These are phyloP conservation scores for Centruroides sculpturatus DNA, from an alignment of 1,140 invertebrate species.

Conservation along the genomic window DNA sequence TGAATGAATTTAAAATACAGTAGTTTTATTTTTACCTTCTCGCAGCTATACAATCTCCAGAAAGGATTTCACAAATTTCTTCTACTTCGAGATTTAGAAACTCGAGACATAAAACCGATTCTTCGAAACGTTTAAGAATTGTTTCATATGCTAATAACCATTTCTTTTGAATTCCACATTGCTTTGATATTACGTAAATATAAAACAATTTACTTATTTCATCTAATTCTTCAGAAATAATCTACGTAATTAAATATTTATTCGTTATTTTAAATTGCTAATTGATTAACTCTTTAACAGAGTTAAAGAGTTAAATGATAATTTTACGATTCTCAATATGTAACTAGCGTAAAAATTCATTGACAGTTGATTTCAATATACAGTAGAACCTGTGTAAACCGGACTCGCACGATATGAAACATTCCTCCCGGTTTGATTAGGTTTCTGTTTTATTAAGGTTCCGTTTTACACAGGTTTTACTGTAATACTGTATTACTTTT, in stretches of 20 bases:
- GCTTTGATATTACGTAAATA: conserved; percentile 2
- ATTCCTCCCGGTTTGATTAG: no score
- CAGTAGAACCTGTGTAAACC: no score
- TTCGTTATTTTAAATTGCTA: no score
- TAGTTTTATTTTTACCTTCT: conserved; percentile 5
- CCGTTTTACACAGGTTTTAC: no score
- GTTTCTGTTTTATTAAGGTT: no score
- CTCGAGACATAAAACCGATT: conserved; percentile 5
- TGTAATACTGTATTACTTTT: no score
- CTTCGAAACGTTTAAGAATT: conserved; percentile 6
- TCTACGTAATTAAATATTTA: neutral
- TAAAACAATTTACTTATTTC: conserved; percentile 4
- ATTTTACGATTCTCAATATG: no score
- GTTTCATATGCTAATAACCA: neutral
- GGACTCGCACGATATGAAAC: no score
- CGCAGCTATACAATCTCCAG: neutral
- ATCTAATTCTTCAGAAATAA: neutral
- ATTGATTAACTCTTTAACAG: no score
- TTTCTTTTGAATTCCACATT: neutral
- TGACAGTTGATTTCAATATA: no score
- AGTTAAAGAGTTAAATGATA: no score
- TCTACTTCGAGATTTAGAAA: conserved; percentile 2
- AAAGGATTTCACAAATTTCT: conserved; percentile 3
- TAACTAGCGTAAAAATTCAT: no score
- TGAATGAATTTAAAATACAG: neutral